A percentile compares a stretch with the other conserved stretches of the same genome.
Evolutionary conservation across 1,140 invertebrate species (phyloP).

Genomic region (Cotesia vestalis): DNA sequence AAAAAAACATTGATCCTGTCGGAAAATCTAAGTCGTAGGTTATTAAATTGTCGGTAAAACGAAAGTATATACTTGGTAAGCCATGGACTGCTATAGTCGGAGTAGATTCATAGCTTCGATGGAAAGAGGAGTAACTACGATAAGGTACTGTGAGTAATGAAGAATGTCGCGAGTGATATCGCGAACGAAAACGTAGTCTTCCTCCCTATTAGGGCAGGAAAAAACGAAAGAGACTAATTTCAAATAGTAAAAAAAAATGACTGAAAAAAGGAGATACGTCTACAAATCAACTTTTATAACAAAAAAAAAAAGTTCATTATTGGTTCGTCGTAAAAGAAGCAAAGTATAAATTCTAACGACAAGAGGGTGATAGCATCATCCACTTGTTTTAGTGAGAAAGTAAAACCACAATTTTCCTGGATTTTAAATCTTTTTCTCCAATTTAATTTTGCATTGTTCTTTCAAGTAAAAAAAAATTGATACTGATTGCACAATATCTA

Average conservation of each 20-base stretch:
- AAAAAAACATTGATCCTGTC: neutral
- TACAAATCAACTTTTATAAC: constrained; percentile 66
- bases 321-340: constrained; percentile 62
- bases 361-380: neutral
- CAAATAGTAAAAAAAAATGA: constrained; percentile 17
- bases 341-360: neutral
- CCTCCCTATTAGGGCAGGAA: constrained; percentile 37
- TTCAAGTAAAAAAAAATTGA: no score
- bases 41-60: constrained; percentile 2
- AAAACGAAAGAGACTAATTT: constrained; percentile 1
- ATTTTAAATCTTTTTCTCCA: neutral
- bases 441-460: neutral
- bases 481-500: no score
- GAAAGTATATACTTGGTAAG: constrained; percentile 3
- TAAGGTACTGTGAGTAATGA: constrained; percentile 55
- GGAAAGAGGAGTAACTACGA: constrained; percentile 35
- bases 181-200: constrained; percentile 58
- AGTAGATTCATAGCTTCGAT: constrained; percentile 10
- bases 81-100: neutral
- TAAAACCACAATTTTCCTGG: neutral
- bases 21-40: constrained; percentile 6
- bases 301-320: constrained; percentile 62
- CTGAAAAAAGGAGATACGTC: constrained; percentile 43
- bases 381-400: neutral
- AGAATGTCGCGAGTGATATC: constrained; percentile 65